Base-by-base conservation (phyloP, 2,888 invertebrate species). In the Ectemnius continuus region DNA sequence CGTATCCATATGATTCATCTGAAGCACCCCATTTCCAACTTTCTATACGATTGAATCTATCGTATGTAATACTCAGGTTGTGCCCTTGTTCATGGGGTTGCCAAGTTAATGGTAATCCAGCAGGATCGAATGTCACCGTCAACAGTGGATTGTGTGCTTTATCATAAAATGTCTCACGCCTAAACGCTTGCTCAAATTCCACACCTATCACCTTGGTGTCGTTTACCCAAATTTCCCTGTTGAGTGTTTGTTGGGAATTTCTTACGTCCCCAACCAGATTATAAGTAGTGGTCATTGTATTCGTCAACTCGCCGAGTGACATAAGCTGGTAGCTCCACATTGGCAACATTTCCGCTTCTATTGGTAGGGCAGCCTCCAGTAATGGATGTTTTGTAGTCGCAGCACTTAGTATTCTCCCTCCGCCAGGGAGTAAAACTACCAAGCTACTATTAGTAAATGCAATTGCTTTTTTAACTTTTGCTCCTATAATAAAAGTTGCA, bases 1-100 rank as follows among this genome's bases (percentile, higher is more conserved):
- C 97, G 89, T 98, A 98, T 75, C 94, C 95, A 87, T 97, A 97
- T 72, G 95, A 94, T 81, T 97, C 94, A 86, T 96, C 96, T 2
- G 95, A 95, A 0, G 93, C 93, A 1, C 98, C 98, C 96, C 98
- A 98, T 87, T 95, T 95, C 97, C 98, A 98, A 36, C 96, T 95
- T 85, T 96, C 96, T 47, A 98, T 94, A 79, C 97, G 94, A 88
- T 97, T 95, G 91, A 96, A 96, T 77, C 95, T 94, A 87, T 98
- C 98, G 88, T 98, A 98, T 2, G 97, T 96, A 85, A 98, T 95
- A 87, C 97, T 98, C 16, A 98, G 93, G 14, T 95, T 94, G 80
- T 95, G 95, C 4, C 95, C 95, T 68, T 95, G 95, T 72, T 95
- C 96, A 67, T 95, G 94, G 0, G 97, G 97, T 64, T 94, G 94